Base-by-base conservation (phyloP, 2,113 vertebrate genomes). In the Rhizomys pruinosus region DNA sequence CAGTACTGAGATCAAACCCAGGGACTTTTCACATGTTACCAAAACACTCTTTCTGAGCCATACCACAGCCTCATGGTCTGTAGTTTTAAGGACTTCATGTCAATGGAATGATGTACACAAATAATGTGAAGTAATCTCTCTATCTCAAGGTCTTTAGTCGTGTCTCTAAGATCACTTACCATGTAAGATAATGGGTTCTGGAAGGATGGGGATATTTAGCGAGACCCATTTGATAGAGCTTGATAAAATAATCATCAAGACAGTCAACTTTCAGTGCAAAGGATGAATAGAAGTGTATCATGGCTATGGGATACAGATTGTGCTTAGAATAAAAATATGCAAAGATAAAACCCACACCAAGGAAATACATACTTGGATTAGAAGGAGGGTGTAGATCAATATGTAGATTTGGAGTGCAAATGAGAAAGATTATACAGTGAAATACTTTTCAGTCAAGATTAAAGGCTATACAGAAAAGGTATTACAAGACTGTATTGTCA, bases 361-460 rank as follows among this genome's bases (percentile, higher is more conserved):
- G 73, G 52, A 91, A 69, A 91, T 55, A 39, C 0, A 1, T 37
- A 69, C 57, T 29, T 68, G n/a, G 22, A 68, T 88, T 92, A 29
- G 68, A 93, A 76, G 76, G 19, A 47, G 71, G 2, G 6, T 0
- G 16, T n/a, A 0, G 23, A 84, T 71, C 52, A 72, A 16, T 16
- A 81, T 37, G 20, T 71, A 66, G 15, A 61, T n/a, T 66, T 80
- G 13, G 7, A 23, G 9, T 71, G 39, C 47, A 85, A 89, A 66
- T 79, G 89, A 79, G 42, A 42, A 72, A 44, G 16, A 63, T 13
- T 4, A 64, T 37, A 13, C 39, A 68, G 34, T 71, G 34, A 90
- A 61, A 71, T 76, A 8, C 61, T 71, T 89, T 94, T 81, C 55
- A 86, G 47, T 68, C n/a, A 93, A 91, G 12, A 73, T 20, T 9